These are phyloP conservation scores for Poeciliopsis turneri DNA, from an alignment of 2,797 vertebrate species.

Conservation along the genomic window DNA sequence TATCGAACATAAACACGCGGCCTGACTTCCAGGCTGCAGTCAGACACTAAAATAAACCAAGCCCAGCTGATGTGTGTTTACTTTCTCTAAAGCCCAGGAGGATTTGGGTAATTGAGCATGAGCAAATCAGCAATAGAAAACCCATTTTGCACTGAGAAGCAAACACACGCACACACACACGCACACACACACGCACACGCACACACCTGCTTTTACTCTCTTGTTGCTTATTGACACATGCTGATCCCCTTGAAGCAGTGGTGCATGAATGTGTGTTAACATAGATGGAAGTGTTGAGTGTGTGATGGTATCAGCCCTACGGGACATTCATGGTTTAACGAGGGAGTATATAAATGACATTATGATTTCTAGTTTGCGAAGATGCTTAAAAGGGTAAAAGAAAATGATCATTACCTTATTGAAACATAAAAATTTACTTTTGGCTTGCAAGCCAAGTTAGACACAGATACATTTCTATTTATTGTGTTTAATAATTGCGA, in stretches of 20 bases:
- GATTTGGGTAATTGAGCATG: constrained; percentile 84
- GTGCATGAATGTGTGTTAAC: constrained; percentile 5
- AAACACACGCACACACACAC: constrained; percentile 13
- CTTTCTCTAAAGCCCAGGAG: constrained; percentile 74
- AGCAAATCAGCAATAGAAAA: constrained; percentile 81
- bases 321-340: constrained; percentile 10
- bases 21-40: constrained; percentile 77
- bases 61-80: constrained; percentile 83
- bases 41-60: constrained; percentile 83
- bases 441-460: not conserved
- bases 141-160: constrained; percentile 63
- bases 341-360: not conserved
- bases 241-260: constrained; percentile 15
- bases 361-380: not conserved
- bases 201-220: constrained; percentile 17
- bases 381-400: not conserved
- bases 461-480: not conserved
- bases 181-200: constrained; percentile 20
- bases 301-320: constrained; percentile 8
- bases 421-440: not conserved
- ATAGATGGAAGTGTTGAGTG: constrained; percentile 2
- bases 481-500: not conserved
- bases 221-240: constrained; percentile 42
- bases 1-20: no score
- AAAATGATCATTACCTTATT: not conserved